Conservation (phyloP, 2,113 vertebrate species). For the Cebidichthys violaceus region DNA sequence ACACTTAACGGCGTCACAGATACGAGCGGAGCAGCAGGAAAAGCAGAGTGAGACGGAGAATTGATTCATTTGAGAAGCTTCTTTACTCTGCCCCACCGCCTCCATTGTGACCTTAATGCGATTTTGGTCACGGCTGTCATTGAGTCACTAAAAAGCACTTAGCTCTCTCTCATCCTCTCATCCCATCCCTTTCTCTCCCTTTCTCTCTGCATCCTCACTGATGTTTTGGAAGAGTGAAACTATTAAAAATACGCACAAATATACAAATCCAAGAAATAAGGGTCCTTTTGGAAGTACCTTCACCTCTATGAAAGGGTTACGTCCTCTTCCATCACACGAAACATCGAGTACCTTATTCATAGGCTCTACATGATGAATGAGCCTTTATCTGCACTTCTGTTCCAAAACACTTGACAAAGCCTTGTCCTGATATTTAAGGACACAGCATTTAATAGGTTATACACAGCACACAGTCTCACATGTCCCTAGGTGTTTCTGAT, state of each 20-base stretch:
- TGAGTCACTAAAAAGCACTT: slow-evolving; percentile 72
- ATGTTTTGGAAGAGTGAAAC: slow-evolving; percentile 1
- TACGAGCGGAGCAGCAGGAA: background rate
- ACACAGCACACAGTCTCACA: background rate
- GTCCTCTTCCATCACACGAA: background rate
- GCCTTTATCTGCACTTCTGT: background rate
- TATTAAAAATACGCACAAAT: background rate
- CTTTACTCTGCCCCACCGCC: slow-evolving; percentile 63
- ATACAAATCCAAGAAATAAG: slow-evolving; percentile 9
- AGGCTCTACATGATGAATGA: background rate
- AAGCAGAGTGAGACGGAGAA: slow-evolving; percentile 50
- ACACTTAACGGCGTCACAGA: background rate
- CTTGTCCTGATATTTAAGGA: slow-evolving; percentile 6
- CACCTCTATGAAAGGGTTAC: background rate
- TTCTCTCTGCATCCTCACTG: background rate
- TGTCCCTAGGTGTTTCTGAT: background rate
- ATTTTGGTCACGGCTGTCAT: slow-evolving; percentile 73
- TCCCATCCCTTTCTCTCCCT: slow-evolving; percentile 27
- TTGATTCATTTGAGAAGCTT: slow-evolving; percentile 73
- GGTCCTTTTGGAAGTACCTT: background rate
- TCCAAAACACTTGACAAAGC: slow-evolving; percentile 9
- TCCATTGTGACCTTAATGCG: slow-evolving; percentile 75
- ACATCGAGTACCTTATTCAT: slow-evolving; percentile 1
- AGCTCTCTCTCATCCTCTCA: slow-evolving; percentile 56
- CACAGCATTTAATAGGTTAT: background rate